Evolutionary conservation across 2,797 vertebrate species (phyloP), one percentile per base, ranked within the genome.

Genomic region (Bothrops alternatus): DNA sequence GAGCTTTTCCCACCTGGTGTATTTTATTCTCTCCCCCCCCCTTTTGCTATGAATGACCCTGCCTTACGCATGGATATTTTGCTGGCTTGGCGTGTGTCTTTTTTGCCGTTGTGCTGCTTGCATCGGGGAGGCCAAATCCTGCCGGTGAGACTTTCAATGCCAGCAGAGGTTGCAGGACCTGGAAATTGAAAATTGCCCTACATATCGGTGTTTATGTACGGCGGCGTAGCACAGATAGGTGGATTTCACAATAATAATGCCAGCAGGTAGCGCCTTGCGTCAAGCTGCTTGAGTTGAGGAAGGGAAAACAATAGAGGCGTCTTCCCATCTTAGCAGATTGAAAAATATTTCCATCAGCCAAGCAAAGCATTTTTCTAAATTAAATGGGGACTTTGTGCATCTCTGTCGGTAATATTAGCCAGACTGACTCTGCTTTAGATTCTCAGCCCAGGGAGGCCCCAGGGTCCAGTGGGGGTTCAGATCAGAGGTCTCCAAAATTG

Each of bases 11-110:
- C 69, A 78, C 32, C 3, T 42, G 69, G 69, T 42, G 8, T 18
- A 13, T 28, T 65, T 78, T 78, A 0, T 3, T 6, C 1, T 8
- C 7, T 1, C 1, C 8, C 8, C 28, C 4, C 10, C 13, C 0
- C 18, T 23, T 42, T 78, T 42, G 73, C 37, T 78, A 42, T 42
- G 73, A 78, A 78, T 11, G 37, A 42, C 73, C 73, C 7, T 78
- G 73, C 3, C 37, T 78, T 11, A 23, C 42, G 73, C 37, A 23
- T 42, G 1, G 18, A 11, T 78, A 78, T 78, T 53, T 78, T 78
- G 73, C 18, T 42, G 32, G 69, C 14, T 1, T 3, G 1, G 18
- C 3, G 18, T 18, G 6, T 37, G 69, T 69, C 28, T 32, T 50
- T 50, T 65, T 42, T 7, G 42, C 1, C 1, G 0, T 47, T 26